Percentiles rank a stretch among this genome's conserved stretches.
Evolutionary conservation across 2,888 invertebrate species (phyloP).

Genomic region (Acleris literana): DNA sequence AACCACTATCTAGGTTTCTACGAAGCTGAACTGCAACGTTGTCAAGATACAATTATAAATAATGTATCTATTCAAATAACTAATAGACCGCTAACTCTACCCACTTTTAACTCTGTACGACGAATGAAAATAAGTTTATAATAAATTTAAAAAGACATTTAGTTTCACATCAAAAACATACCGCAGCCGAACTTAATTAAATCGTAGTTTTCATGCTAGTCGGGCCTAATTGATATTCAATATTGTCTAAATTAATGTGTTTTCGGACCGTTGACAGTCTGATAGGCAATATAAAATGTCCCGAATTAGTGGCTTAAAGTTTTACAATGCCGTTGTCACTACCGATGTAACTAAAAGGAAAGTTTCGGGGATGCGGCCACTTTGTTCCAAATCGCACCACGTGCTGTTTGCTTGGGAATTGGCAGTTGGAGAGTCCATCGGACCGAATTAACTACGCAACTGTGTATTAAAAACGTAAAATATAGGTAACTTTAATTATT

Average conservation of each 20-base stretch:
- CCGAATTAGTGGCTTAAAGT: conserved; percentile 35
- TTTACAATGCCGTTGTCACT: conserved; percentile 34
- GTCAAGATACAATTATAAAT: too few species aligned
- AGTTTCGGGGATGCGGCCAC: conserved; percentile 29
- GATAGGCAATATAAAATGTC: conserved; percentile 23
- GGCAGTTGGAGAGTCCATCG: not conserved
- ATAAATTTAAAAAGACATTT: not conserved
- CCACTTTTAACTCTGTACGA: too few species aligned
- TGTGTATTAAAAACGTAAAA: too few species aligned
- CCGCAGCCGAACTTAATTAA: not conserved
- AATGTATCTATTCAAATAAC: too few species aligned
- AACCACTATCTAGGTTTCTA: too few species aligned
- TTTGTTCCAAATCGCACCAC: conserved; percentile 9
- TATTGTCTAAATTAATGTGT: not conserved
- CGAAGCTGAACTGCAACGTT: too few species aligned
- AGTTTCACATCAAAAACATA: not conserved
- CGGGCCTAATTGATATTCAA: not conserved
- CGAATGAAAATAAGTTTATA: too few species aligned
- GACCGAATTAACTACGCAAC: not conserved
- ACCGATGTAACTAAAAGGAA: conserved; percentile 37
- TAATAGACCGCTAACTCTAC: too few species aligned
- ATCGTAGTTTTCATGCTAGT: not conserved
- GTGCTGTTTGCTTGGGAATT: conserved; percentile 17
- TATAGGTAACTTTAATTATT: too few species aligned
- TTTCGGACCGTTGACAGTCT: not conserved